These are phyloP conservation scores for Pocota personata DNA, from an alignment of 2,888 invertebrate genomes.

Conservation along the genomic window DNA sequence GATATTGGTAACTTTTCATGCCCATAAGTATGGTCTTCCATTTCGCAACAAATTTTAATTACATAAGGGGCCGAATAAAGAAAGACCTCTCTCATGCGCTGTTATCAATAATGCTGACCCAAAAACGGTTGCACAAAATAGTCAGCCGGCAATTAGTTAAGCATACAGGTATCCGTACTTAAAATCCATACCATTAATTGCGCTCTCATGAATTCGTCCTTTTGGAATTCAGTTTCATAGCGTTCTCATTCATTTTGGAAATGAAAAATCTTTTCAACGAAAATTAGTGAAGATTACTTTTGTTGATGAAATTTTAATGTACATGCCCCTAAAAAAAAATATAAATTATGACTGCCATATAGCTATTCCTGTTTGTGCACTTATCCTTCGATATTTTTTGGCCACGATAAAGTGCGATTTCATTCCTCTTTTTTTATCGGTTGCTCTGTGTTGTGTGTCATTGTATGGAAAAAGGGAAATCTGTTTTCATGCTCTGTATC, in stretches of 20 bases:
- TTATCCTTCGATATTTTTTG: conserved; percentile 12
- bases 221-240: not conserved
- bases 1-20: no score
- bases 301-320: conserved; percentile 35
- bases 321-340: conserved; percentile 5
- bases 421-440: not conserved
- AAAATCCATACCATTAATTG: conserved; percentile 29
- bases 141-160: conserved; percentile 46
- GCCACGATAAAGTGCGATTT: conserved; percentile 22
- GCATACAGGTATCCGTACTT: conserved; percentile 42
- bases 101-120: not conserved
- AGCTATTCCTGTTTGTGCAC: conserved; percentile 1
- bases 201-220: not conserved
- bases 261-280: conserved; percentile 13
- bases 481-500: conserved; percentile 22
- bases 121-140: conserved; percentile 20
- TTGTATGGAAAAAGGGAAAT: not conserved
- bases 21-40: not conserved
- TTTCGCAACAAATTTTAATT: not conserved
- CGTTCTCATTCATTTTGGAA: not conserved
- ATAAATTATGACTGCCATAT: conserved; percentile 31
- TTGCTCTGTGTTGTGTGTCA: not conserved
- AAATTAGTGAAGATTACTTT: conserved; percentile 24
- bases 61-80: not conserved
- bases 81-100: not conserved